Base-by-base conservation (phyloP, 2,888 invertebrate genomes). In the Salticus scenicus region DNA sequence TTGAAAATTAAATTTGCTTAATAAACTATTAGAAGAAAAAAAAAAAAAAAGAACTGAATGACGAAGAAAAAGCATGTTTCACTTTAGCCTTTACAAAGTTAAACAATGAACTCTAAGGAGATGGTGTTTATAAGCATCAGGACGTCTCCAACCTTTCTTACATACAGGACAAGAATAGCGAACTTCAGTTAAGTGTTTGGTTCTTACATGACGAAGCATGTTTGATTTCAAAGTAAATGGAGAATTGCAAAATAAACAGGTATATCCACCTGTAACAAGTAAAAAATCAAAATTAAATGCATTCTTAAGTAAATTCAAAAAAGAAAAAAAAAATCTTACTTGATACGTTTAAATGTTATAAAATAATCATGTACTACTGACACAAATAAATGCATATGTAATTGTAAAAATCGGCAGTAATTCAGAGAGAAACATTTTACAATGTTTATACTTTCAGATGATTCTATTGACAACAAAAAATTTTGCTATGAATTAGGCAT, bases 161-260 rank as follows among this genome's bases (percentile, higher is more conserved):
- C 82, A 82, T 17, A 76, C 37, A 10, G 70, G 47, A 28, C 82
- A 82, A 10, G 30, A 64, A 41, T 71, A 82, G 0, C 69, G 70
- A 20, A 57, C 33, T 47, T 41, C 71, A 24, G 41, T 66, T 28
- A 57, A 20, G 28, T 84, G 84, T 42, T 78, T 63, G 33, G 73
- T 57, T 33, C 78, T 73, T 14, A 84, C 47, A 67, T 84, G 84
- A 4, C 84, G 77, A 64, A 47, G 42, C 84, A 78, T 84, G 33
- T 84, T 84, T 10, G 84, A 84, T 14, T 78, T 78, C 4, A 64
- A n/a, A 42, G 84, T 67, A 66, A 83, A 83, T 28, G 24, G 24
- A 20, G 72, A 71, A 28, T 70, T 27, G 33, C 83, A 83, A n/a
- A 67, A 51, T 17, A 27, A 24, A 37, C 83, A 83, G 10, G n/a